phyloP scores from a whole-genome alignment of 2,797 vertebrate genomes.

The Tachyglossus aculeatus region DNA sequence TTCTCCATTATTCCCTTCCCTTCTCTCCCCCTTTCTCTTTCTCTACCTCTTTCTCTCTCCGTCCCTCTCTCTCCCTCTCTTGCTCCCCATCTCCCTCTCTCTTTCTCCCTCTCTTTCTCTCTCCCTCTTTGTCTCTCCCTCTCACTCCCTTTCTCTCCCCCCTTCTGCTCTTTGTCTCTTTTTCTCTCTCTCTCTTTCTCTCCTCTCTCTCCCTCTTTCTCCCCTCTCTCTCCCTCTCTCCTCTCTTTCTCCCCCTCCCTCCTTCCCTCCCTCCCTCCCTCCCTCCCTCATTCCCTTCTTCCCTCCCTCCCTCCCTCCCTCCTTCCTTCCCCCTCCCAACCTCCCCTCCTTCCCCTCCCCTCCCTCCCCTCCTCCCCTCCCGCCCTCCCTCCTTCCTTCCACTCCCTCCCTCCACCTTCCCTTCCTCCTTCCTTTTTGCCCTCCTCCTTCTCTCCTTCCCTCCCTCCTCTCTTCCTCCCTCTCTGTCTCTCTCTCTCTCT shows the following conservation, averaged over 20 bases:
- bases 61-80: no score
- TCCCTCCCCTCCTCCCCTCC: neutral
- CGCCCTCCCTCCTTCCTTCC: neutral
- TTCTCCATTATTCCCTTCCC: neutral
- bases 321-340: no score
- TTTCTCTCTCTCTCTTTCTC: neutral
- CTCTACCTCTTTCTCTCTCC: no score
- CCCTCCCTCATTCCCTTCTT: neutral
- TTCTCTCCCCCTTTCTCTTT: neutral
- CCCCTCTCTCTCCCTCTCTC: no score
- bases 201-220: neutral
- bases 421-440: neutral
- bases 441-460: neutral
- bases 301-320: neutral
- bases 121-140: neutral
- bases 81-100: no score
- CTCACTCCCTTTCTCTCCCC: neutral
- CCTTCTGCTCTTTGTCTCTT: neutral
- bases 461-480: neutral
- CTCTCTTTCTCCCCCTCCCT: neutral
- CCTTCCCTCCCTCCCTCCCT: no score
- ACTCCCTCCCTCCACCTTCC: no score
- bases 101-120: neutral
- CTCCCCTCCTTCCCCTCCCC: neutral
- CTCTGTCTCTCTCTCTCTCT: neutral